A percentile compares a stretch with the other conserved stretches of the same genome.
Evolutionary conservation across 1,140 invertebrate genomes (phyloP).

Genomic region (Heliconius nattereri): DNA sequence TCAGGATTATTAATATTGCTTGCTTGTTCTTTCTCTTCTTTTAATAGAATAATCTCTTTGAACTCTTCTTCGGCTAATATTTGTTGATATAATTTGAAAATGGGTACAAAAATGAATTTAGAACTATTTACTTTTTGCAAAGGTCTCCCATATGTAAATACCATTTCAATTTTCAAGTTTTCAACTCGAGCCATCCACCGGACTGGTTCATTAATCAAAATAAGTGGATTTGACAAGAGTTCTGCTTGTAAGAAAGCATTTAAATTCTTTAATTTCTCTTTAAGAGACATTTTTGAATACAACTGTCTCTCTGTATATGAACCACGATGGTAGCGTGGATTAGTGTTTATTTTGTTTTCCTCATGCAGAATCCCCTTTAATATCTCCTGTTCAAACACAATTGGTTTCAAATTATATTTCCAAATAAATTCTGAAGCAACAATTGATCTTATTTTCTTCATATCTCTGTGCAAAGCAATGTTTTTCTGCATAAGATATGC

Average conservation of each 20-base stretch:
- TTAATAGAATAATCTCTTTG: conserved; percentile 57
- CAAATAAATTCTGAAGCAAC: conserved; percentile 80
- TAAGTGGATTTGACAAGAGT: conserved; percentile 60
- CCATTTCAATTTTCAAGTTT: conserved; percentile 47
- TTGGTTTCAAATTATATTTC: conserved; percentile 76
- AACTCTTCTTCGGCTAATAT: conserved; percentile 69
- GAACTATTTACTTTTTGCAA: conserved; percentile 73
- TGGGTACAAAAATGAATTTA: conserved; percentile 76
- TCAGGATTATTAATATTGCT: conserved; percentile 45
- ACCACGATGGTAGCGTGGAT: conserved; percentile 75
- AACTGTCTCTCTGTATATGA: conserved; percentile 80
- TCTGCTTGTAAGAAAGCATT: conserved; percentile 63
- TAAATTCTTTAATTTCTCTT: conserved; percentile 75
- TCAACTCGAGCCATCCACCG: conserved; percentile 56
- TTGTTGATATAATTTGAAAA: conserved; percentile 75
- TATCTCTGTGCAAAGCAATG: conserved; percentile 71
- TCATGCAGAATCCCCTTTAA: conserved; percentile 69
- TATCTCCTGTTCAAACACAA: conserved; percentile 71
- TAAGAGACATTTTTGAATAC: conserved; percentile 72
- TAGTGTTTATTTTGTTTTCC: conserved; percentile 73
- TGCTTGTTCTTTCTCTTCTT: conserved; percentile 45
- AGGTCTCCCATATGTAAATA: conserved; percentile 67
- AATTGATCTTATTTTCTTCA: conserved; percentile 73
- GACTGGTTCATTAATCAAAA: conserved; percentile 62
- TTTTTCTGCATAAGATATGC: conserved; percentile 81